Evolutionary conservation across 2,888 invertebrate species (phyloP), one percentile per base, ranked within the genome.

Genomic region (Venustoraphidia nigricollis): DNA sequence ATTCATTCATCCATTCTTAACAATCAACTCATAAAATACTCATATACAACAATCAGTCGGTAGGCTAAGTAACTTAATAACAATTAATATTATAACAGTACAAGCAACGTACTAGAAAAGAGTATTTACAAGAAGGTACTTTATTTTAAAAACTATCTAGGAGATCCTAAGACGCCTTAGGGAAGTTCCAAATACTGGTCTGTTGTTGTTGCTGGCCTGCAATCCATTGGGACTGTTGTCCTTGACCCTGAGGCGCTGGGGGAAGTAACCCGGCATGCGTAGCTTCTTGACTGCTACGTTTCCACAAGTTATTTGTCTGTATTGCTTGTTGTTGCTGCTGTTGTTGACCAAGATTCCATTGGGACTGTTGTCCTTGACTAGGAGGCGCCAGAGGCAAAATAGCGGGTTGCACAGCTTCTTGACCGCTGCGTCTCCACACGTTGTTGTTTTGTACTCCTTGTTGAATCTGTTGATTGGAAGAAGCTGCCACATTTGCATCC

Each of bases 401-500:
- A 6, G 27, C 27, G 27, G 40, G 17, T 9, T 47, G 36, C 6
- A 43, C 48, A 35, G 43, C 46, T 46, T 54, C 54, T 44, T 44
- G 41, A 45, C 48, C 51, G 40, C 47, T 51, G 13, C 54, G 42
- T 45, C 52, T 54, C 42, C 40, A 49, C 8, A 50, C 35, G 9
- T 41, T 39, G 34, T 52, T 52, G 2, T 39, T 34, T 8, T 46
- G 43, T 9, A 41, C 36, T 47, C 45, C 45, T 47, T 41, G 37
- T 13, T 36, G 37, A 34, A 34, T 36, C 36, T 45, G 41, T 10
- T 40, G 10, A 10, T 10, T 11, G 34, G 11, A 49, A 52, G 53
- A 68, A 46, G 59, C 65, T 50, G 66, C 63, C 47, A 62, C 59
- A 48, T 59, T 66, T 51, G 58, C 63, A 55, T 76, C 77, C 53